phyloP scores from a whole-genome alignment of 2,888 invertebrate genomes.

The Tetheella fluctuosa region DNA sequence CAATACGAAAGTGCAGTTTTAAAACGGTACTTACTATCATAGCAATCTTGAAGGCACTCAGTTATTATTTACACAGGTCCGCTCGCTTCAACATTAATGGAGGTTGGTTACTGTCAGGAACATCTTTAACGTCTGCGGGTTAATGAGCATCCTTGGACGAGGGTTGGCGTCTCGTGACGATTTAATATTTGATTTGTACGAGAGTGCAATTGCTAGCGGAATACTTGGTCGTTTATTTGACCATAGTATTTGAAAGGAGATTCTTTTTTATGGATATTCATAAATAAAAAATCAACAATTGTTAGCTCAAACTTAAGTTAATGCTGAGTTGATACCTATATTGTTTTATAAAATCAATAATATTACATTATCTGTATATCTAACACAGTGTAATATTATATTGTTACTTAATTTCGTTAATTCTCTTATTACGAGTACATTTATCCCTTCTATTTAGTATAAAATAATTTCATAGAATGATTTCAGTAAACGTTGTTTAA shows the following conservation, averaged over 20 bases:
- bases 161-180: slow-evolving; percentile 23
- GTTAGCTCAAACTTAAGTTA: too few species aligned
- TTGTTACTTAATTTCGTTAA: too few species aligned
- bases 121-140: slow-evolving; percentile 48
- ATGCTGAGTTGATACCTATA: too few species aligned
- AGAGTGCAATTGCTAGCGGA: slow-evolving; percentile 15
- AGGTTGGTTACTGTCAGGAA: slow-evolving; percentile 52
- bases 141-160: slow-evolving; percentile 36
- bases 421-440: too few species aligned
- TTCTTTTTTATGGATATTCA: too few species aligned
- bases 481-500: neutral
- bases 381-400: too few species aligned
- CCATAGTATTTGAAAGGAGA: neutral
- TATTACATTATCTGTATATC: too few species aligned
- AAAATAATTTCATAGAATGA: neutral
- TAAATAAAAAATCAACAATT: too few species aligned
- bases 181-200: slow-evolving; percentile 36
- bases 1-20: neutral
- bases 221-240: neutral
- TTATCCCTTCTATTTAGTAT: too few species aligned
- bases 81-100: slow-evolving; percentile 55
- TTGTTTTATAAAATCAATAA: too few species aligned
- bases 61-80: slow-evolving; percentile 62
- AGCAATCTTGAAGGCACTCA: slow-evolving; percentile 40
- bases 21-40: slow-evolving; percentile 6